phyloP scores from a whole-genome alignment of 2,797 vertebrate species.

The Chaetophractus vellerosus region DNA sequence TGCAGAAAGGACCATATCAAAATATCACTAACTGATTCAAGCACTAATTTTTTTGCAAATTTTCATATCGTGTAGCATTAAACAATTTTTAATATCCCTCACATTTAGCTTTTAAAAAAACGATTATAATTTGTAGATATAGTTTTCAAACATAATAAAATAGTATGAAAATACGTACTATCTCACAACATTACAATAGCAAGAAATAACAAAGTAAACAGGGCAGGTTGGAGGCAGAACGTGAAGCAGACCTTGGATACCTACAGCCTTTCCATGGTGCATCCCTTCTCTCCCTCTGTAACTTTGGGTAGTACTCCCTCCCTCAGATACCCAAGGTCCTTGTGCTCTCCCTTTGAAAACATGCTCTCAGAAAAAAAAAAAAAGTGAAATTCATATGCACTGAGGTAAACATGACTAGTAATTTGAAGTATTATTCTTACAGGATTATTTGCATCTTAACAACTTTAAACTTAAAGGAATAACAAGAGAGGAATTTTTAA shows the following conservation, averaged over 20 bases:
- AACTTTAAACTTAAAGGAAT: constrained; percentile 3
- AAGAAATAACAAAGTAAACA: constrained; percentile 24
- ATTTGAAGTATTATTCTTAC: background rate
- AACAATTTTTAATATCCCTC: background rate
- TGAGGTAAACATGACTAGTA: background rate
- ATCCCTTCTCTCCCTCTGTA: background rate
- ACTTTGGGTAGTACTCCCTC: background rate
- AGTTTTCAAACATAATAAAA: constrained; percentile 22
- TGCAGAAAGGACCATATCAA: constrained; percentile 37
- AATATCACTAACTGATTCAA: constrained; percentile 1
- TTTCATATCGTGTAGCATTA: background rate
- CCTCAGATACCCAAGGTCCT: background rate
- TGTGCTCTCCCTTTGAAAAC: background rate
- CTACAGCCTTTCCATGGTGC: background rate
- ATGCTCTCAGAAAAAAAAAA: background rate
- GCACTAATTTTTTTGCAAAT: background rate
- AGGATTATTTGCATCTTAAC: background rate
- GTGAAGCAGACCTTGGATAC: background rate
- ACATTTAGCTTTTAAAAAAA: background rate
- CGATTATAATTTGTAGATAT: constrained; percentile 2
- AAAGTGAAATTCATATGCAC: background rate
- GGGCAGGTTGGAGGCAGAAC: background rate
- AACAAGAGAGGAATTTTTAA: background rate
- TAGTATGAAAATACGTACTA: constrained; percentile 16
- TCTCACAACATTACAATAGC: background rate